These are phyloP conservation scores for Eledona agricola DNA, from an alignment of 2,888 invertebrate species.

Conservation along the genomic window DNA sequence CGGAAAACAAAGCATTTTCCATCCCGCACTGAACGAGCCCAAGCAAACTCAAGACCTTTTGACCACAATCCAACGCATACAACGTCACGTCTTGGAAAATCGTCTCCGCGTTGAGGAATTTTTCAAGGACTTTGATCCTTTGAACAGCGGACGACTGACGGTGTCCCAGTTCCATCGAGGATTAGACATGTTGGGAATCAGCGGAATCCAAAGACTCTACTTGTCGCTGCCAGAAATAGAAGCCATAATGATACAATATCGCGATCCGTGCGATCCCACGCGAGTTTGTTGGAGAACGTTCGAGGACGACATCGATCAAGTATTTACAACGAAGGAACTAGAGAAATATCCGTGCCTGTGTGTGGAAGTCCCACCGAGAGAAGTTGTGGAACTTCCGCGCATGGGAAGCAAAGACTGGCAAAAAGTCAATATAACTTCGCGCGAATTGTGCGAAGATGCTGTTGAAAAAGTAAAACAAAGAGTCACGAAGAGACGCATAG, in stretches of 20 bases:
- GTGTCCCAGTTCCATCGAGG: slow-evolving; percentile 77
- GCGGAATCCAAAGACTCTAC: slow-evolving; percentile 65
- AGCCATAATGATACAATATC: slow-evolving; percentile 72
- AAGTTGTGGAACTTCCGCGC: slow-evolving; percentile 63
- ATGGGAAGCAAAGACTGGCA: slow-evolving; percentile 66
- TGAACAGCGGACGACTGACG: slow-evolving; percentile 74
- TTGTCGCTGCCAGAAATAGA: slow-evolving; percentile 71
- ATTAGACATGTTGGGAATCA: slow-evolving; percentile 73
- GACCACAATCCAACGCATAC: slow-evolving; percentile 71
- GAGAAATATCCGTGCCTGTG: slow-evolving; percentile 73
- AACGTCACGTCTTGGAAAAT: slow-evolving; percentile 72
- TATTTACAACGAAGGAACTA: slow-evolving; percentile 62
- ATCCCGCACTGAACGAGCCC: slow-evolving; percentile 67
- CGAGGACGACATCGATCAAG: slow-evolving; percentile 80
- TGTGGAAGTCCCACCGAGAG: slow-evolving; percentile 67
- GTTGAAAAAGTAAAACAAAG: slow-evolving; percentile 71
- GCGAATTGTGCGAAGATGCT: slow-evolving; percentile 70
- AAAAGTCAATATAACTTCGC: slow-evolving; percentile 51
- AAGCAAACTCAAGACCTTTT: slow-evolving; percentile 65
- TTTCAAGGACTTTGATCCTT: slow-evolving; percentile 75
- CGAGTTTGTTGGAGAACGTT: slow-evolving; percentile 80
- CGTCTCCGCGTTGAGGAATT: slow-evolving; percentile 74
- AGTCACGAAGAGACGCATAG: slow-evolving; percentile 69
- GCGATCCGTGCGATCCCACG: slow-evolving; percentile 74
- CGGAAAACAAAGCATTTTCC: slow-evolving; percentile 66